Conservation (phyloP, 1,140 invertebrate genomes). For the Mizuhopecten yessoensis region DNA sequence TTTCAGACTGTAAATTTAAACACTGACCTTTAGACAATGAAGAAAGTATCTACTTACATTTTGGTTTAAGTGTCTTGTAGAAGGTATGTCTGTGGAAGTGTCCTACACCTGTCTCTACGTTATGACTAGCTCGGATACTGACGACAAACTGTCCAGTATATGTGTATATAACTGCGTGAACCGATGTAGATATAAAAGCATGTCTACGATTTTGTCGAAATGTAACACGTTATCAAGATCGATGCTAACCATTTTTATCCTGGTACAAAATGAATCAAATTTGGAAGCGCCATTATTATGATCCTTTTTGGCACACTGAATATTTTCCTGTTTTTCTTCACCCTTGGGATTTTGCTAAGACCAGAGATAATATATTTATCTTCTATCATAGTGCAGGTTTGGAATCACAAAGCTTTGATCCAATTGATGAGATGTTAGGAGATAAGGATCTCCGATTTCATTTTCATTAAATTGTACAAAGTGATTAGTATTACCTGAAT, state of each 20-base stretch:
- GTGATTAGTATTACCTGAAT: too few species aligned
- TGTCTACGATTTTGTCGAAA: not conserved
- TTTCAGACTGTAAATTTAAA: too few species aligned
- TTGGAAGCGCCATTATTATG: not conserved
- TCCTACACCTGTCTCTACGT: too few species aligned
- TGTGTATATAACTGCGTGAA: not conserved
- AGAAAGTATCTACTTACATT: not conserved
- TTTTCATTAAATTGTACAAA: not conserved
- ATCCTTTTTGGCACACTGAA: not conserved
- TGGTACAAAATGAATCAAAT: not conserved
- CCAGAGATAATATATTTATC: not conserved
- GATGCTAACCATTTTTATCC: slow-evolving; percentile 8
- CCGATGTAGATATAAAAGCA: not conserved
- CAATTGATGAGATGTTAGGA: not conserved
- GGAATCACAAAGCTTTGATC: not conserved
- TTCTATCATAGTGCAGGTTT: not conserved
- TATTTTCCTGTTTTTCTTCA: not conserved
- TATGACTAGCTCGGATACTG: too few species aligned
- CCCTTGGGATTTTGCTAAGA: not conserved
- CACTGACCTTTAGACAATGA: too few species aligned
- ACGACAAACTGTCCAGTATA: not conserved
- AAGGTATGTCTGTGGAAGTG: not conserved
- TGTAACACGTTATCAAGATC: not conserved
- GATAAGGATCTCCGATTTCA: not conserved
- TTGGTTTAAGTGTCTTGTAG: not conserved